Evolutionary conservation across 1,140 invertebrate genomes (phyloP).

Genomic region (Phymorhynchus buccinoides): DNA sequence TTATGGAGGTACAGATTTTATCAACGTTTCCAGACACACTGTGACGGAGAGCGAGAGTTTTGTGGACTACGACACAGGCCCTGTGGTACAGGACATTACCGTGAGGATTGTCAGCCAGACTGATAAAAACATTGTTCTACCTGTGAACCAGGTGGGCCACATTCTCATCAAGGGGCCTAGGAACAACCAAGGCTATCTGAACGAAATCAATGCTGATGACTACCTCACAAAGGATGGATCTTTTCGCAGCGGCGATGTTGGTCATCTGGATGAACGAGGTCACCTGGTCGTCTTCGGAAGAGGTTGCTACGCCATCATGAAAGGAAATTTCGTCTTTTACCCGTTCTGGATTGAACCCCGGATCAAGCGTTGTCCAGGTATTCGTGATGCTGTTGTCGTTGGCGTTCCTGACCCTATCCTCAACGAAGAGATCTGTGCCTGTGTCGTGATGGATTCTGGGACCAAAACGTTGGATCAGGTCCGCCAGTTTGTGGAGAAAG

Average conservation of each 20-base stretch:
- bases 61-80: no score
- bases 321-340: constrained; percentile 3
- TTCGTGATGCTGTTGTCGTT: not conserved
- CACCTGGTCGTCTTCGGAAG: not conserved
- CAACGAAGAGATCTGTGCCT: constrained; percentile 31
- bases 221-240: constrained; percentile 18
- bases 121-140: not conserved
- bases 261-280: not conserved
- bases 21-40: no score
- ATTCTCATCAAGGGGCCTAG: constrained; percentile 11
- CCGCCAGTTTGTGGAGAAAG: constrained; percentile 3
- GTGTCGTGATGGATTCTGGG: constrained; percentile 6
- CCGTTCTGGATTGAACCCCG: no score
- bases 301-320: not conserved
- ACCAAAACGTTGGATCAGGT: not conserved
- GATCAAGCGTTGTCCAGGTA: no score
- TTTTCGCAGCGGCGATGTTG: constrained; percentile 2
- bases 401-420: constrained; percentile 21
- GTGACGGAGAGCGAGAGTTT: no score
- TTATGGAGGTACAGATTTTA: no score
- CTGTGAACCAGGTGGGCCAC: no score
- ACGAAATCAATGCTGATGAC: not conserved
- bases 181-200: not conserved
- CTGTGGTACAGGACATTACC: no score
- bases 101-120: no score